These are phyloP conservation scores for Atherinomorus stipes DNA, from an alignment of 2,113 vertebrate genomes.

Conservation along the genomic window DNA sequence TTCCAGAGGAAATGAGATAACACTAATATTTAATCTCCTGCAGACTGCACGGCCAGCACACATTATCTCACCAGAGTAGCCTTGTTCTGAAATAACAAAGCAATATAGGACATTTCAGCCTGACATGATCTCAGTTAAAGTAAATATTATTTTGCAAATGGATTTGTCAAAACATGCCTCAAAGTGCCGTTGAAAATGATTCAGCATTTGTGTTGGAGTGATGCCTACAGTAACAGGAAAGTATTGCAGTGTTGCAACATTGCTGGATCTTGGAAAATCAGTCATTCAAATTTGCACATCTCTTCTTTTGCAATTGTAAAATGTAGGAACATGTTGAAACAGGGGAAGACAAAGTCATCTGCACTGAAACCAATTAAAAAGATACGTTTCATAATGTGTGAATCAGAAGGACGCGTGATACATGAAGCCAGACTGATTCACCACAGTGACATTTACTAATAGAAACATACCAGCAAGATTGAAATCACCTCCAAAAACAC, in stretches of 20 bases:
- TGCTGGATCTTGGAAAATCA: neutral
- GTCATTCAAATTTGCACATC: neutral
- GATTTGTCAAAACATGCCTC: conserved; percentile 12
- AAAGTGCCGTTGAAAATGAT: conserved; percentile 6
- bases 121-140: conserved; percentile 29
- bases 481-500: neutral
- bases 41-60: conserved; percentile 54
- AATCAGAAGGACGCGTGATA: neutral
- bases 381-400: neutral
- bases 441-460: neutral
- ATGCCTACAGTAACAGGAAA: neutral
- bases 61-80: conserved; percentile 54
- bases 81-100: conserved; percentile 55
- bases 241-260: neutral
- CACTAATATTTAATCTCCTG: conserved; percentile 77
- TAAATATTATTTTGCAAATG: conserved; percentile 9
- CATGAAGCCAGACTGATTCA: conserved; percentile 34
- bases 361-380: conserved; percentile 8
- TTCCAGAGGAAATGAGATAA: conserved; percentile 76
- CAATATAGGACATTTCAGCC: conserved; percentile 52
- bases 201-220: neutral
- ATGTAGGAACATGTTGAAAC: neutral
- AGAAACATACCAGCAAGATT: neutral
- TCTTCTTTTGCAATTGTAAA: neutral
- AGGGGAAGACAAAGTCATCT: neutral